Base-by-base conservation (phyloP, 2,888 invertebrate genomes). In the Caprella mutica region DNA sequence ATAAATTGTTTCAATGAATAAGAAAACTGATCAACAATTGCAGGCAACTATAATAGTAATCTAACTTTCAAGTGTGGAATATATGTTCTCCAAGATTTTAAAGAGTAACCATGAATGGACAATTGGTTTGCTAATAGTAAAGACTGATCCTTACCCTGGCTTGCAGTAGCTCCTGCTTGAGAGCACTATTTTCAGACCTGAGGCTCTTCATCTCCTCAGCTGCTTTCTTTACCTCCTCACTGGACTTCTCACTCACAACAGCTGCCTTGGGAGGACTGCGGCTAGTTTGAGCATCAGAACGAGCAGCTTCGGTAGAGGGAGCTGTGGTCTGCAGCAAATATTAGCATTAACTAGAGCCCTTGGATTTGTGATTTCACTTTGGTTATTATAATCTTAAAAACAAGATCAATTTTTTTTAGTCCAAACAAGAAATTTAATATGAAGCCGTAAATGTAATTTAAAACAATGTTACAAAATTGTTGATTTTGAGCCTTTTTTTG, bases 141-240 rank as follows among this genome's bases (percentile, higher is more conserved):
- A 30, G 38, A 17, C 12, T 6, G 26, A 2, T 19, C n/a, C 52
- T 19, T 55, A 66, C 66, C 66, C 65, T 66, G 33, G 92, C 78
- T 74, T 81, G 81, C 69, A 86, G 76, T 77, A 87, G 88, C 75
- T 92, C 91, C 76, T 86, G 84, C 75, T 85, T 80, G 73, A 91
- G 77, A 72, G 79, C 78, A 74, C 81, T 83, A 71, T 86, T 83
- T 69, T 85, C 83, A 72, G 86, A 85, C 71, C 84, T 80, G 70
- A 89, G 77, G 72, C 80, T 80, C 72, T 80, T 81, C 52, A 87
- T 80, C 77, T 89, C 87, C 68, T 80, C 78, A 63, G 81, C 77
- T 56, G 83, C 81, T 72, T 82, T 82, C 71, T 81, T 80, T 69
- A 84, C 73, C 69, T 82, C 79, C 42, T 75, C 72, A 66, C 77